Percentiles rank a stretch among this genome's conserved stretches.
Conservation (phyloP, 2,888 invertebrate genomes). For the Dicycla oo region DNA sequence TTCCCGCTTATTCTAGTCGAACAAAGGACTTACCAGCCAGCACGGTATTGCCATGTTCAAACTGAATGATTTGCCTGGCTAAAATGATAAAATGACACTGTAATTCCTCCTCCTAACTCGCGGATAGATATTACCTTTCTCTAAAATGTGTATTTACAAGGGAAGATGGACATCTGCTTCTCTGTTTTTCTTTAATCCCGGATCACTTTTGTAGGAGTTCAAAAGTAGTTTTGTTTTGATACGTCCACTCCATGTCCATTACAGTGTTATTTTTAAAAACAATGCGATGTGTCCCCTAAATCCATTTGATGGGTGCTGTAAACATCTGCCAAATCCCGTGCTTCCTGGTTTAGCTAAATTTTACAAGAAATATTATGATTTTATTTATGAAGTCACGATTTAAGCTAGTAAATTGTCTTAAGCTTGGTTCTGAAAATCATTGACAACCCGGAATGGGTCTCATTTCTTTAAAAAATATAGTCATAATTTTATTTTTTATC, state of each 20-base stretch:
- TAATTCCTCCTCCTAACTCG: too few species aligned
- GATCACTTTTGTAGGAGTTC: constrained; percentile 28
- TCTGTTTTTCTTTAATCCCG: constrained; percentile 54
- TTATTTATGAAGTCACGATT: neutral
- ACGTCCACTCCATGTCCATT: constrained; percentile 46
- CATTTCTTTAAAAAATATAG: too few species aligned
- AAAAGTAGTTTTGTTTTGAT: constrained; percentile 55
- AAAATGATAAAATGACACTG: neutral
- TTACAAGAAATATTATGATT: neutral
- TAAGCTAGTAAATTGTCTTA: neutral
- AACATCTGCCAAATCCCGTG: constrained; percentile 34
- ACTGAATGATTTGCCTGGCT: neutral
- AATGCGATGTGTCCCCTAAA: constrained; percentile 22
- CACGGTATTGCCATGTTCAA: neutral
- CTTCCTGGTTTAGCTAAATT: constrained; percentile 26
- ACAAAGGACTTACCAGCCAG: constrained; percentile 1
- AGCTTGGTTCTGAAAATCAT: too few species aligned
- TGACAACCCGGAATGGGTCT: too few species aligned
- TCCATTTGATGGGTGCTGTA: constrained; percentile 7
- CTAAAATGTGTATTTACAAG: constrained; percentile 21
- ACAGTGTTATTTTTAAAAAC: constrained; percentile 58
- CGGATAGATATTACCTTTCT: neutral
- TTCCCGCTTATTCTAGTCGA: neutral
- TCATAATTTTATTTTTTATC: too few species aligned
- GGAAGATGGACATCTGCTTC: constrained; percentile 50